Conservation (phyloP, 2,888 invertebrate genomes). For the Aethes cnicana region DNA sequence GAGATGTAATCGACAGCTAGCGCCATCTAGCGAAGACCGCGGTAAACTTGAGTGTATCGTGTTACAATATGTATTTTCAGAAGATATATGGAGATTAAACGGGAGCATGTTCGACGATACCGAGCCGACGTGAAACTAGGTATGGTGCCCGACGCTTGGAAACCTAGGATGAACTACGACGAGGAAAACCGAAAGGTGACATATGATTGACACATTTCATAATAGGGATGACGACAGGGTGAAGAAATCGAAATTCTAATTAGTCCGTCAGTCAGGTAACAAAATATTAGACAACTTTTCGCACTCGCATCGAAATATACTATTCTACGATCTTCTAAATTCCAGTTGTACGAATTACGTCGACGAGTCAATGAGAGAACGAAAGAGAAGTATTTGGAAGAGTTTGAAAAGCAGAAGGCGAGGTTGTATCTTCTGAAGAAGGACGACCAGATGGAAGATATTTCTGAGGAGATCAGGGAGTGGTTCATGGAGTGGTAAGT, state of each 20-base stretch:
- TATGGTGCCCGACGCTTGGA: conserved; percentile 40
- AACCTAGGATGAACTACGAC: conserved; percentile 25
- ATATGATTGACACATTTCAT: background rate
- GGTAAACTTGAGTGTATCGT: no score
- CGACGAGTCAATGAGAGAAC: conserved; percentile 38
- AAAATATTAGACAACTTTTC: no score
- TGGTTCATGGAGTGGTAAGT: conserved; percentile 57
- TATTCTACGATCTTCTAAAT: background rate
- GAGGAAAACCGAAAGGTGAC: conserved; percentile 49
- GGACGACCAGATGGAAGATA: conserved; percentile 49
- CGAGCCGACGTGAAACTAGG: conserved; percentile 45
- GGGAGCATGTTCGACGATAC: conserved; percentile 33
- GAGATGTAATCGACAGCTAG: no score
- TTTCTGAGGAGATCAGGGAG: conserved; percentile 47
- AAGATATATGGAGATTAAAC: conserved; percentile 45
- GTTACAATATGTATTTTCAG: conserved; percentile 35
- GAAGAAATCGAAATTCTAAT: no score
- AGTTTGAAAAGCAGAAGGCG: conserved; percentile 41
- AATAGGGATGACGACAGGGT: no score
- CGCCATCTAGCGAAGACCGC: no score
- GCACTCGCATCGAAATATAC: no score
- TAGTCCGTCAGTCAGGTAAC: no score
- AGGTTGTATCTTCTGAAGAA: conserved; percentile 43
- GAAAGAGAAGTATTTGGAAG: conserved; percentile 38
- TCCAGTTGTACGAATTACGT: conserved; percentile 45